Conservation (phyloP, 64 coral and sea anemone species). For the Trachythela sp. region DNA sequence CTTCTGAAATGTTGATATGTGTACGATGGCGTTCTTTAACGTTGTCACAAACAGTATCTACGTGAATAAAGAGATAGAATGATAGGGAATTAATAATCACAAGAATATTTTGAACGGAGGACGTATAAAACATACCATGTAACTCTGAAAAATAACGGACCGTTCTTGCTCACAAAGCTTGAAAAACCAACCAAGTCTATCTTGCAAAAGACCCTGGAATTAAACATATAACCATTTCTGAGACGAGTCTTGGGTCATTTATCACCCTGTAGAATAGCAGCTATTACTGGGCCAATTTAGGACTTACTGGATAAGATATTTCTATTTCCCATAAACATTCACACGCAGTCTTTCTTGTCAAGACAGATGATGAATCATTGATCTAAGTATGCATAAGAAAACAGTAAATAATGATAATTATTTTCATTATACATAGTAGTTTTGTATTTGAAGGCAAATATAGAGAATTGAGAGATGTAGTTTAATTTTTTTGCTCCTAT, state of each 20-base stretch:
- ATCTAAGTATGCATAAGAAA: conserved; percentile 44
- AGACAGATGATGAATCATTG: conserved; percentile 56
- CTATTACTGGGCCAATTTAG: neutral
- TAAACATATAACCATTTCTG: neutral
- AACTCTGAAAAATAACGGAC: conserved; percentile 85
- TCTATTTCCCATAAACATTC: conserved; percentile 97
- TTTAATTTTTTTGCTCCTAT: too few relatives aligned
- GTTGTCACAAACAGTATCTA: conserved; percentile 94
- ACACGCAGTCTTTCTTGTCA: conserved; percentile 81
- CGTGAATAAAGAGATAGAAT: neutral
- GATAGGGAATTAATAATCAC: neutral
- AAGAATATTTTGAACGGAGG: neutral
- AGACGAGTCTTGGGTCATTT: neutral
- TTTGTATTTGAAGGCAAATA: too few relatives aligned
- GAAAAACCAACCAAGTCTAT: conserved; percentile 75
- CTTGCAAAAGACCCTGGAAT: conserved; percentile 75
- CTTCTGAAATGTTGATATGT: neutral
- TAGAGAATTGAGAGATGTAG: too few relatives aligned
- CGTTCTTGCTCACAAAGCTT: conserved; percentile 62
- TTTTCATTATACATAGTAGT: too few relatives aligned
- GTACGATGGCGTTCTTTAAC: conserved; percentile 72
- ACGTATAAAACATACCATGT: conserved; percentile 53
- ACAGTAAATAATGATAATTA: neutral
- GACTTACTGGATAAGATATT: conserved; percentile 79
- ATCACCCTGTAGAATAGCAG: neutral